These are phyloP conservation scores for Atherinomorus stipes DNA, from an alignment of 2,113 vertebrate genomes.

Conservation along the genomic window DNA sequence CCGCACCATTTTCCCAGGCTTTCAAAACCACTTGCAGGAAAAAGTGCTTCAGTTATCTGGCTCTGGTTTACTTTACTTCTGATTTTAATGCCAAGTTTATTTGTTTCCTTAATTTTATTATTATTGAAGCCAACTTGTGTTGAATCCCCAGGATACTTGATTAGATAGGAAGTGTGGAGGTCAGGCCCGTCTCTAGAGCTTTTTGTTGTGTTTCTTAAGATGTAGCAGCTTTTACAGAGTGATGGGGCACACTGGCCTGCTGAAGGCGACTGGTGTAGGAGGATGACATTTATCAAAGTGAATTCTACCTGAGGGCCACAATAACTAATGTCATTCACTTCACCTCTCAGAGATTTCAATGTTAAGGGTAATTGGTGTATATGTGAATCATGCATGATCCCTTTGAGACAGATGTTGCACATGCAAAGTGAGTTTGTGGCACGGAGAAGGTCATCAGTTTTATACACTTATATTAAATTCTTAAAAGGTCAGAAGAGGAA, in stretches of 20 bases:
- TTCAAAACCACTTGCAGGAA: slow-evolving; percentile 6
- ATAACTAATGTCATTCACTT: background rate
- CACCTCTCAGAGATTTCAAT: background rate
- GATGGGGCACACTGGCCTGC: background rate
- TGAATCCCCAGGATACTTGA: background rate
- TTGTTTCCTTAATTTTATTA: background rate
- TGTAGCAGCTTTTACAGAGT: background rate
- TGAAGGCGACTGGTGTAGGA: background rate
- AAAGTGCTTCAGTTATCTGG: background rate
- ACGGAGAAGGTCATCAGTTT: too few relatives aligned
- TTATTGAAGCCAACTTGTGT: background rate
- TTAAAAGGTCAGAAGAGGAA: too few relatives aligned
- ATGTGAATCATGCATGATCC: background rate
- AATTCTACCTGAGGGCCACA: too few relatives aligned
- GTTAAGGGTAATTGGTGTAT: background rate
- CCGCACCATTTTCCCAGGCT: slow-evolving; percentile 16
- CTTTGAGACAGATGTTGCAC: background rate
- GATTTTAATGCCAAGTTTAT: background rate
- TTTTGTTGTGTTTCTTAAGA: background rate
- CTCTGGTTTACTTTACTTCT: slow-evolving; percentile 14
- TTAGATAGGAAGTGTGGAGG: background rate
- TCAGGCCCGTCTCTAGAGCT: background rate
- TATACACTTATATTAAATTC: too few relatives aligned
- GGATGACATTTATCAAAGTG: background rate
- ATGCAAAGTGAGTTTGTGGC: background rate